Conservation (phyloP, 1,140 invertebrate species). For the Streblospio benedicti region DNA sequence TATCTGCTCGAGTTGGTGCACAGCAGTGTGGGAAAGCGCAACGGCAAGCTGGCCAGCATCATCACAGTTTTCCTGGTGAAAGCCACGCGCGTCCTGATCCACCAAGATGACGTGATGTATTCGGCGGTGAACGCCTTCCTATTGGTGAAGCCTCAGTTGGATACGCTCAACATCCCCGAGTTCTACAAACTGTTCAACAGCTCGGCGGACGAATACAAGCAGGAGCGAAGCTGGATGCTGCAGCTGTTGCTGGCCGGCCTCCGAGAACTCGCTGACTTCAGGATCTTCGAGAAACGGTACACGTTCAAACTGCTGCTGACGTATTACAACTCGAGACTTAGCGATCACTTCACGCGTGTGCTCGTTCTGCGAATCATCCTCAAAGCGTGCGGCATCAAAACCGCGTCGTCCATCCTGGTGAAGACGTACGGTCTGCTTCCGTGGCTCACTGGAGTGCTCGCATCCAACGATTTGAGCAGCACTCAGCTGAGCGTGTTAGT, state of each 20-base stretch:
- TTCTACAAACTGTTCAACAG: conserved; percentile 65
- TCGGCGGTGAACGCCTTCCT: conserved; percentile 60
- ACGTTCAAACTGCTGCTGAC: conserved; percentile 55
- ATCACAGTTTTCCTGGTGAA: conserved; percentile 62
- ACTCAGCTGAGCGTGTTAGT: too few relatives aligned
- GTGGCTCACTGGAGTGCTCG: too few relatives aligned
- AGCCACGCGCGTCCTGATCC: conserved; percentile 56
- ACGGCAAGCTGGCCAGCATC: conserved; percentile 57
- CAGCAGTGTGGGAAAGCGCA: conserved; percentile 46
- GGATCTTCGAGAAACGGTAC: conserved; percentile 53
- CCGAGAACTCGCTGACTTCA: conserved; percentile 52
- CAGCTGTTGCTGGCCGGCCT: conserved; percentile 59
- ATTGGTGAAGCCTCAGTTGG: conserved; percentile 59
- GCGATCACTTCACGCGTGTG: conserved; percentile 26
- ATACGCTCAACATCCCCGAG: conserved; percentile 66
- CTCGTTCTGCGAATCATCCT: conserved; percentile 26
- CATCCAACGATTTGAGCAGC: too few relatives aligned
- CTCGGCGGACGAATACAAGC: conserved; percentile 53
- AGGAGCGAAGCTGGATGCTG: conserved; percentile 61
- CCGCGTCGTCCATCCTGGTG: conserved; percentile 25
- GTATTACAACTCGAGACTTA: conserved; percentile 47
- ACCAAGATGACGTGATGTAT: conserved; percentile 62
- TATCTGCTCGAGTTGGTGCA: conserved; percentile 27
- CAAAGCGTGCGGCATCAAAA: conserved; percentile 25
- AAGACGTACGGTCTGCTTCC: conserved; percentile 28